phyloP scores from a whole-genome alignment of 2,797 vertebrate species.

The Anguilla megastoma region DNA sequence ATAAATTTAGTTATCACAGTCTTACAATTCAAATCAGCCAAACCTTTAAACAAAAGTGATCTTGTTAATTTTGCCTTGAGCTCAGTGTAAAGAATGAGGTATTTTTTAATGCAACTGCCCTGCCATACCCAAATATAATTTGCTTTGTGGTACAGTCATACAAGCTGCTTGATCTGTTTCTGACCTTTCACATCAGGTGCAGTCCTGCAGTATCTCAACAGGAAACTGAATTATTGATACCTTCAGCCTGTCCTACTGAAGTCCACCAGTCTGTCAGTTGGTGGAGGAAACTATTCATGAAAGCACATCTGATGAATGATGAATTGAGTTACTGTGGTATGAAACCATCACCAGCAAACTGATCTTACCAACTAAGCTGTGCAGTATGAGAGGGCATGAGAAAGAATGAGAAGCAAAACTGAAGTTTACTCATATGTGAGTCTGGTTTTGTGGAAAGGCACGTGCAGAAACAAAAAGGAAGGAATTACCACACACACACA shows the following conservation, averaged over 20 bases:
- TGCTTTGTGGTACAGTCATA: neutral
- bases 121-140: neutral
- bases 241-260: neutral
- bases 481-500: neutral
- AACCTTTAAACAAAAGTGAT: neutral
- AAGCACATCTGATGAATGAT: slow-evolving; percentile 1
- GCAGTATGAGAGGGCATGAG: neutral
- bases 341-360: neutral
- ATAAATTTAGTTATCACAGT: neutral
- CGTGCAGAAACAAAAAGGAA: neutral
- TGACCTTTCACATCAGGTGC: neutral
- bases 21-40: neutral
- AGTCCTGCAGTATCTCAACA: neutral
- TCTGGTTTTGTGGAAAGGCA: neutral
- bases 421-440: too few relatives aligned
- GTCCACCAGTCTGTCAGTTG: neutral
- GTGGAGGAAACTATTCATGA: neutral
- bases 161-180: neutral
- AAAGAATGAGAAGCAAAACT: neutral
- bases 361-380: neutral
- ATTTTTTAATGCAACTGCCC: neutral
- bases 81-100: neutral
- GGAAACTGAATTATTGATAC: slow-evolving; percentile 32
- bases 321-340: neutral
- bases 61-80: neutral